Evolutionary conservation across 2,797 vertebrate genomes (phyloP).

Genomic region (Sciaenops ocellatus): DNA sequence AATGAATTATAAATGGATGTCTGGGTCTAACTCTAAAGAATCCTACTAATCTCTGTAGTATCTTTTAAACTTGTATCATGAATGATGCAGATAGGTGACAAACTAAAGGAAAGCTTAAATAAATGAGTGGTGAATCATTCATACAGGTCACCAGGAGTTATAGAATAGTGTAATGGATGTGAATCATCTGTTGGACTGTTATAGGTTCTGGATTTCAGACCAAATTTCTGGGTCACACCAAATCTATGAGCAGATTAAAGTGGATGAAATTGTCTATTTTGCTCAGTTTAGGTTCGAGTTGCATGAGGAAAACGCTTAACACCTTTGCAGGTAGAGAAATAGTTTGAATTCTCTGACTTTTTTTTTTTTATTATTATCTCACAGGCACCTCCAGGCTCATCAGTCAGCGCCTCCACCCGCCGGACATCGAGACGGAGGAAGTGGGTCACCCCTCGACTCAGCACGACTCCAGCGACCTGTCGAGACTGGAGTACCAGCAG

Average conservation of each 20-base stretch:
- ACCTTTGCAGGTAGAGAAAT: too few species aligned
- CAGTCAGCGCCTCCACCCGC: constrained; percentile 42
- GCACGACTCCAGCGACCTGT: constrained; percentile 58
- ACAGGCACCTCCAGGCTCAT: constrained; percentile 60
- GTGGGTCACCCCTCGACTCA: constrained; percentile 18
- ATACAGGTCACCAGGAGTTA: background rate
- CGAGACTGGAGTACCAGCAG: constrained; percentile 78
- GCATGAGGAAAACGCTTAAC: background rate
- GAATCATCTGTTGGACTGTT: background rate
- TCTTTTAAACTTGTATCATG: too few species aligned
- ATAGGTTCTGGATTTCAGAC: background rate
- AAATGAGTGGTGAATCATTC: background rate
- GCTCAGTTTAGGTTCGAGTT: too few species aligned
- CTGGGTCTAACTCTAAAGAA: background rate
- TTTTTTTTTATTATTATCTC: too few species aligned
- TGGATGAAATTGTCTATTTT: background rate
- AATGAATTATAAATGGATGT: background rate
- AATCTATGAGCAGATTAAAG: background rate
- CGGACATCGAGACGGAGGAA: constrained; percentile 43
- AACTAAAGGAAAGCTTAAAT: too few species aligned
- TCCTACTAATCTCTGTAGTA: background rate
- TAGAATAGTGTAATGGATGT: background rate
- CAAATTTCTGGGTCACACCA: background rate
- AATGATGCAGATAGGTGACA: too few species aligned
- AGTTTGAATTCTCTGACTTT: background rate